Evolutionary conservation across 2,888 invertebrate species (phyloP), one percentile per base, ranked within the genome.

Genomic region (Stomorhina lunata): DNA sequence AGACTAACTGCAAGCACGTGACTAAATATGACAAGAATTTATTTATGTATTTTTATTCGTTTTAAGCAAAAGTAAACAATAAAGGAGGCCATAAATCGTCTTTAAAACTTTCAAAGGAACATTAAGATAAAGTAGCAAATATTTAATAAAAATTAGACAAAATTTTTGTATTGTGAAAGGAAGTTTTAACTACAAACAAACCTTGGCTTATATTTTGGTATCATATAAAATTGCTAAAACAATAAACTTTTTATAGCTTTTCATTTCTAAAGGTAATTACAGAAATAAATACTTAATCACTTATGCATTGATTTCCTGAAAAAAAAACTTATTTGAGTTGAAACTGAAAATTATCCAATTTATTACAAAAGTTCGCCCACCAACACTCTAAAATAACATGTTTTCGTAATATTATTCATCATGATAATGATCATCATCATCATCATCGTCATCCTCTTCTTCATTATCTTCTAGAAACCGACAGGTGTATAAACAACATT

Each of bases 1-100:
- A 59, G 66, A 63, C 48, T 57, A 71, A 81, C 76, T 72, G 34
- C 57, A 32, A 78, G 81, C 81, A 81, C 81, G 81, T 78, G 81
- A 81, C 78, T 69, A 65, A 69, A 73, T 37, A 66, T 59, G 63
- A 65, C 72, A 55, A 73, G 61, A 81, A 68, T 73, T 48, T 40
- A 72, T 48, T 43, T 43, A 1, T 63, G 27, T 29, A 40, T n/a
- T n/a, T n/a, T n/a, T n/a, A n/a, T n/a, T n/a, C n/a, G n/a, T n/a
- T n/a, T n/a, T n/a, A n/a, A n/a, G 10, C 25, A 53, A 53, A 17
- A 32, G 32, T 22, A 53, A 63, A 63, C 40, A 63, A 20, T 50
- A 50, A 29, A 43, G 17, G 17, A 7, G 17, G 15, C 43, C 29
- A 22, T 63, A 53, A 63, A 63, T 40, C 20, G 37, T 40, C 12